A percentile compares a stretch with the other conserved stretches of the same genome.
Conservation (phyloP, 2,797 vertebrate genomes). For the Triplophysa bombifrons region DNA sequence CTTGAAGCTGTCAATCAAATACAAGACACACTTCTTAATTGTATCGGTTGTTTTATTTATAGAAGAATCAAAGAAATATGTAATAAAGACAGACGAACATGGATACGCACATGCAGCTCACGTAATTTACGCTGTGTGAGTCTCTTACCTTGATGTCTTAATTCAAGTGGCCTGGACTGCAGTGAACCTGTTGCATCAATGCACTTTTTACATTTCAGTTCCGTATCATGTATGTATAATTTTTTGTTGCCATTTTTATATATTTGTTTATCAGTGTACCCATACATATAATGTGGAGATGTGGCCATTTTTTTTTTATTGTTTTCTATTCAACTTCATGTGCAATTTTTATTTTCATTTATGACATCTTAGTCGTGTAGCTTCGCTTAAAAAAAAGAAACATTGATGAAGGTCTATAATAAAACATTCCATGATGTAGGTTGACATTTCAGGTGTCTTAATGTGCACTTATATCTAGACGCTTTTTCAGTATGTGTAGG, state of each 20-base stretch:
- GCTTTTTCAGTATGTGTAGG: too few species aligned
- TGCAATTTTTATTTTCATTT: constrained; percentile 21
- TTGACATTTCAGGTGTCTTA: constrained; percentile 56
- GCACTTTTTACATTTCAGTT: constrained; percentile 54
- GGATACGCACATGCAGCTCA: constrained; percentile 79
- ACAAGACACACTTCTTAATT: constrained; percentile 83
- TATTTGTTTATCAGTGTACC: constrained; percentile 21
- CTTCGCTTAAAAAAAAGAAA: constrained; percentile 11
- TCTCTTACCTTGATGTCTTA: constrained; percentile 68
- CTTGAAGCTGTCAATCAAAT: constrained; percentile 86
- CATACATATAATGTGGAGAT: constrained; percentile 26
- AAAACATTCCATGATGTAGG: constrained; percentile 46
- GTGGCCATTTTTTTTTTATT: constrained; percentile 16
- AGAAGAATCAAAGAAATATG: constrained; percentile 69
- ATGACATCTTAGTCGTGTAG: constrained; percentile 23
- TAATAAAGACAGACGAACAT: constrained; percentile 81
- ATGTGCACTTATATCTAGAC: constrained; percentile 14
- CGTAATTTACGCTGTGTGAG: constrained; percentile 76
- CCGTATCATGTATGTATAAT: background rate
- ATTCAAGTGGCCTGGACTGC: constrained; percentile 70
- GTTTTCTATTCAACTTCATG: constrained; percentile 4
- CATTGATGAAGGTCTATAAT: constrained; percentile 33
- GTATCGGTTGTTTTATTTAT: constrained; percentile 77
- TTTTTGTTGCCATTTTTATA: background rate
- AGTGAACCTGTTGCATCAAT: constrained; percentile 13